These are phyloP conservation scores for Acleris emargana DNA, from an alignment of 2,888 invertebrate species.

Conservation along the genomic window DNA sequence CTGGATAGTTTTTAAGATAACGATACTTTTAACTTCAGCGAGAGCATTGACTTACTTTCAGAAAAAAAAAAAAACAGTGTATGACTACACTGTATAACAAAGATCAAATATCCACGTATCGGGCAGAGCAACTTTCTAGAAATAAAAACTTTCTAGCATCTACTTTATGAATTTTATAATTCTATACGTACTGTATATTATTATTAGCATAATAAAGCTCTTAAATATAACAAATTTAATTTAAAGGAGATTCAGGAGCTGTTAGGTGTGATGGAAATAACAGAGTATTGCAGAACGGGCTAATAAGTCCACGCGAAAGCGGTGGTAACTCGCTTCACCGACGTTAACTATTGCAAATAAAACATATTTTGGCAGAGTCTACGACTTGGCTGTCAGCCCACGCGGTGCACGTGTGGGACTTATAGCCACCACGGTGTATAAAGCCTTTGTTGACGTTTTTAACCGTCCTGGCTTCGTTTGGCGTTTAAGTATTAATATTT, in stretches of 20 bases:
- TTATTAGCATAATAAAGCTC: background rate
- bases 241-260: background rate
- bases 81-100: no score
- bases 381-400: background rate
- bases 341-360: slow-evolving; percentile 9
- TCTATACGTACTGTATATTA: background rate
- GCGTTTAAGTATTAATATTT: no score
- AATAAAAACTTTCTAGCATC: background rate
- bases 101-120: background rate
- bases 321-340: background rate
- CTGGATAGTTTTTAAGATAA: no score
- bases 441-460: no score
- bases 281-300: background rate
- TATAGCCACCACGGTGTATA: slow-evolving; percentile 1
- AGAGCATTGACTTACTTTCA: no score
- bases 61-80: no score
- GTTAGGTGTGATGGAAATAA: background rate
- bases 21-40: no score
- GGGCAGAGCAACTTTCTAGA: background rate
- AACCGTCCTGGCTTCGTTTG: no score
- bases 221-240: background rate
- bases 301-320: slow-evolving; percentile 1
- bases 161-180: background rate
- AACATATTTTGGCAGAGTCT: slow-evolving; percentile 12
- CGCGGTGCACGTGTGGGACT: slow-evolving; percentile 8